Base-by-base conservation (phyloP, 2,888 invertebrate genomes). In the Dexiosoma caninum region DNA sequence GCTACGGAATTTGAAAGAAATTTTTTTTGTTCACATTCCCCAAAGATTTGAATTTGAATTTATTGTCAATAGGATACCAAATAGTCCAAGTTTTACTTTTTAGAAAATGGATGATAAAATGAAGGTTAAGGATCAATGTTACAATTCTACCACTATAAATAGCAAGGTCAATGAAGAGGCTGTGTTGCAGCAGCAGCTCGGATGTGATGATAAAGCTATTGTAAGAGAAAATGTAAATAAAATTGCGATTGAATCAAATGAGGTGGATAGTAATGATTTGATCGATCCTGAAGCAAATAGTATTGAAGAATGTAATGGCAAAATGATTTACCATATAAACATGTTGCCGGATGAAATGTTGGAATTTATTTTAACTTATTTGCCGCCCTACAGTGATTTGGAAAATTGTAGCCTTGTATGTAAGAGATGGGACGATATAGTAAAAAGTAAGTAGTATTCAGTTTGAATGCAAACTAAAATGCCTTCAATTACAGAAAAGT, bases 361-460 rank as follows among this genome's bases (percentile, higher is more conserved):
- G 84, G 98, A 98, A 91, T 97, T 96, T 88, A 96, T 98, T 88
- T 92, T 98, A 83, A 93, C 95, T 84, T 93, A 96, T 88, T 91
- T 98, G 83, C 95, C 97, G 71, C 98, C 98, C 0, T 98, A 98
- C 88, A 94, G 94, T 88, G 97, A 98, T 91, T 91, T 98, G 84
- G 94, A 96, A 89, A 93, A 94, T 88, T 97, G 97, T 88, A 95
- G 94, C 92, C 91, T 93, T 81, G 98, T 98, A 44, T 96, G 95
- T 86, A 95, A 94, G 89, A 92, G 96, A 87, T 98, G 98, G 98
- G 93, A 94, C 88, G 92, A 92, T 85, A 94, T 95, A 86, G 95
- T 95, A 69, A 93, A 94, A 92, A 96, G 98, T 97, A 92, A 92
- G 94, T 85, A n/a, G n/a, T n/a, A n/a, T n/a, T n/a, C n/a, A n/a